These are phyloP conservation scores for Craseonycteris thonglongyai DNA, from an alignment of 2,113 vertebrate genomes.

Conservation along the genomic window DNA sequence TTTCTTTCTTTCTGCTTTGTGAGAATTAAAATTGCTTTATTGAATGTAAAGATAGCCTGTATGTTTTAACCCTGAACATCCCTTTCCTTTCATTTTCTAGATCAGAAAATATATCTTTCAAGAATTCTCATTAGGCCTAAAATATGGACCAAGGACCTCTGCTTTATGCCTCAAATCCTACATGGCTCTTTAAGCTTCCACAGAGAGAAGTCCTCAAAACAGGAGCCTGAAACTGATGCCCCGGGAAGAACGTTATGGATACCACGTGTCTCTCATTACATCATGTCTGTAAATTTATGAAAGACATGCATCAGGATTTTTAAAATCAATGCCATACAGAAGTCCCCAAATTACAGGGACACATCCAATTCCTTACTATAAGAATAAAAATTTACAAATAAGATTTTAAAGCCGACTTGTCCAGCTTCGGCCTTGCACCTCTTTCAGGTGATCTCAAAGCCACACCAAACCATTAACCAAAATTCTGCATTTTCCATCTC, in stretches of 20 bases:
- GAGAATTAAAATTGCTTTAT: constrained; percentile 40
- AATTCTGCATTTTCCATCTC: background rate
- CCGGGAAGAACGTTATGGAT: background rate
- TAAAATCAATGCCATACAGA: background rate
- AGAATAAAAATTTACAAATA: background rate
- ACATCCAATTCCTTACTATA: background rate
- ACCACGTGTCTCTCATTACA: background rate
- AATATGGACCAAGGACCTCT: background rate
- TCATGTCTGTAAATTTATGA: background rate
- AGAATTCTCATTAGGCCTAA: background rate
- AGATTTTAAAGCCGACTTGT: background rate
- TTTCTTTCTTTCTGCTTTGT: background rate
- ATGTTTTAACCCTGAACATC: background rate
- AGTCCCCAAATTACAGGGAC: background rate
- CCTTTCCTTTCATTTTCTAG: constrained; percentile 3
- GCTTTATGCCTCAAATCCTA: background rate
- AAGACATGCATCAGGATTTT: background rate
- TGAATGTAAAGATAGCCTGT: background rate
- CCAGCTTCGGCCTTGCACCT: background rate
- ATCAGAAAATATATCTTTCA: background rate
- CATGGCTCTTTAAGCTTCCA: background rate
- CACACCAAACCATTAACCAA: background rate
- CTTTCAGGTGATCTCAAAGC: background rate
- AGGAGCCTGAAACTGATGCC: background rate
- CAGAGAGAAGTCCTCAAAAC: background rate